Conservation (phyloP, 2,113 vertebrate genomes). For the Hiodon tergisus region DNA sequence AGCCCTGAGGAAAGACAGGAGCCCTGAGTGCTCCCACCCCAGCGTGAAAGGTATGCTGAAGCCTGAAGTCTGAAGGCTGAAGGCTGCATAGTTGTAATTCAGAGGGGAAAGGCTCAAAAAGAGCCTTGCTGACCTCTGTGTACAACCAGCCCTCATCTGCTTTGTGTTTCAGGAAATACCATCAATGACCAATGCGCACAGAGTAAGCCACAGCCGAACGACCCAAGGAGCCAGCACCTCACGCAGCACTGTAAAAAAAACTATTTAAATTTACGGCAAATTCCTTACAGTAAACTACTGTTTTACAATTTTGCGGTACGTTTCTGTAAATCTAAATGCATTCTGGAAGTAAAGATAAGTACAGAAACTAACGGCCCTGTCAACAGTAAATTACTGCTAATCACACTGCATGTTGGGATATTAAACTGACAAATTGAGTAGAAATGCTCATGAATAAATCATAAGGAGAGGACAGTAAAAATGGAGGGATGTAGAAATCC, state of each 20-base stretch:
- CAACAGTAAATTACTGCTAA: too few relatives aligned
- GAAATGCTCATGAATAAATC: too few relatives aligned
- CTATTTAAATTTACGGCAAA: too few relatives aligned
- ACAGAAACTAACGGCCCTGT: too few relatives aligned
- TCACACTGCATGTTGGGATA: too few relatives aligned
- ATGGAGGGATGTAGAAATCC: too few relatives aligned
- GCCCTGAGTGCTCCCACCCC: constrained; percentile 17
- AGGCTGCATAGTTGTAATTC: constrained; percentile 11
- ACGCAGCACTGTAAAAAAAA: neutral
- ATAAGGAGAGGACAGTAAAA: too few relatives aligned
- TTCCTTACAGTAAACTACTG: too few relatives aligned
- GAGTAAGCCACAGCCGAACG: neutral
- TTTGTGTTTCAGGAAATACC: neutral
- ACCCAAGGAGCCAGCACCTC: constrained; percentile 1
- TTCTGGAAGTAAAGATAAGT: too few relatives aligned
- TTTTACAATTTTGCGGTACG: too few relatives aligned
- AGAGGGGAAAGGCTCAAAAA: constrained; percentile 12
- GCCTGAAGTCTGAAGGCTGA: constrained; percentile 12
- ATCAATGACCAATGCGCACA: neutral
- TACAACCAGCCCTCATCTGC: neutral
- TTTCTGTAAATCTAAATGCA: too few relatives aligned
- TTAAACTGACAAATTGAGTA: too few relatives aligned
- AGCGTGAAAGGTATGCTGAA: constrained; percentile 25
- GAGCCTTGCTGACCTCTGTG: constrained; percentile 7
- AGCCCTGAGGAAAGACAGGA: constrained; percentile 19